phyloP scores from a whole-genome alignment of 2,113 vertebrate species.

The Paedocypris sp. region DNA sequence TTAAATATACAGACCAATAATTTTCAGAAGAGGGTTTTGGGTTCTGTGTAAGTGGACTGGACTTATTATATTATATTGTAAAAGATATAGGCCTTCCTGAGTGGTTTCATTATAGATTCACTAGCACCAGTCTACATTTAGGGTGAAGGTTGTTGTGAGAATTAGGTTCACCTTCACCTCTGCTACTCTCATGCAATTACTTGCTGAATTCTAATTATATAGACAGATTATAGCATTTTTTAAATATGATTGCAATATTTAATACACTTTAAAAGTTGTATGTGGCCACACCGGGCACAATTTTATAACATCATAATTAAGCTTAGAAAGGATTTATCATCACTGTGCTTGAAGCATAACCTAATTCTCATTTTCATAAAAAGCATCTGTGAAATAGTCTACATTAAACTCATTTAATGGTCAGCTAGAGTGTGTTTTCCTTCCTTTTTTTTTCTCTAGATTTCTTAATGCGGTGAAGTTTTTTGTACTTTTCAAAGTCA shows the following conservation, averaged over 20 bases:
- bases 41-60: conserved; percentile 27
- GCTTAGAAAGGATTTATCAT: conserved; percentile 68
- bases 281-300: conserved; percentile 50
- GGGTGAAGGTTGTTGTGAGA: conserved; percentile 53
- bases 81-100: conserved; percentile 33
- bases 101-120: conserved; percentile 32
- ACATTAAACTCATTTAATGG: conserved; percentile 56
- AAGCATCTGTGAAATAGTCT: conserved; percentile 62
- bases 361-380: conserved; percentile 70
- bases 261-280: conserved; percentile 74
- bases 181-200: conserved; percentile 59
- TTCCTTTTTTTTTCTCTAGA: conserved; percentile 17
- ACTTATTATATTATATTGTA: conserved; percentile 30
- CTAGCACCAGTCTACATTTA: conserved; percentile 47
- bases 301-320: conserved; percentile 66
- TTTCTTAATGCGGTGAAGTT: conserved; percentile 36
- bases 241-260: conserved; percentile 72
- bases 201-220: conserved; percentile 69
- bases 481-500: too few species aligned
- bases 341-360: conserved; percentile 62
- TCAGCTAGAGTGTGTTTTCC: conserved; percentile 38
- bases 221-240: conserved; percentile 67
- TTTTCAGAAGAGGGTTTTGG: background rate
- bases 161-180: conserved; percentile 70
- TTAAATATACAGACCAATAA: conserved; percentile 12